Percentiles rank a stretch among this genome's conserved stretches.
These are phyloP conservation scores for Hippolais icterina DNA, from an alignment of 2,113 vertebrate genomes.

Conservation along the genomic window DNA sequence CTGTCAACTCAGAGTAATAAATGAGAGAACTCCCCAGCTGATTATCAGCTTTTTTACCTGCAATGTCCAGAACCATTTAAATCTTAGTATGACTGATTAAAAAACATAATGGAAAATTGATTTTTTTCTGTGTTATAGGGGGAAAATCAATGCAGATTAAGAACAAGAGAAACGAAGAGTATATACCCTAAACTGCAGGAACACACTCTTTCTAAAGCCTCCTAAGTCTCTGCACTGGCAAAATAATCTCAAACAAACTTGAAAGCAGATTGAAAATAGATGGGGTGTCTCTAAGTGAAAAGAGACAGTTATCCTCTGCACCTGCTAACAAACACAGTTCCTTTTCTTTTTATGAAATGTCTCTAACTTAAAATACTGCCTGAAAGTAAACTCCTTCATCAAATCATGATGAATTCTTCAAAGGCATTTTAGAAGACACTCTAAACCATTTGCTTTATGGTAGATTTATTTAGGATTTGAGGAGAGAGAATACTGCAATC, in stretches of 20 bases:
- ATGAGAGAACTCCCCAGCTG: slow-evolving; percentile 26
- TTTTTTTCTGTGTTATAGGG: slow-evolving; percentile 34
- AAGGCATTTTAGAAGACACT: slow-evolving; percentile 26
- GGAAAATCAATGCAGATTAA: slow-evolving; percentile 67
- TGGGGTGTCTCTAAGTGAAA: neutral
- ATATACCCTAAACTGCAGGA: neutral
- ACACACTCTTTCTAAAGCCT: neutral
- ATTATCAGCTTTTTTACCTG: slow-evolving; percentile 51
- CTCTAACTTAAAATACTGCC: neutral
- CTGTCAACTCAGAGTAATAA: slow-evolving; percentile 20
- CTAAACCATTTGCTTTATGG: slow-evolving; percentile 21
- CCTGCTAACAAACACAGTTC: neutral
- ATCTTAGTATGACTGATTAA: slow-evolving; percentile 55
- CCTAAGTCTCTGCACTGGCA: neutral
- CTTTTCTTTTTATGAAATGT: slow-evolving; percentile 14
- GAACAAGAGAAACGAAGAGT: neutral
- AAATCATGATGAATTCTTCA: slow-evolving; percentile 13
- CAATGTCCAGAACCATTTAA: neutral
- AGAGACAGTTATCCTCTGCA: slow-evolving; percentile 8
- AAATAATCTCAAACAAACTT: slow-evolving; percentile 30
- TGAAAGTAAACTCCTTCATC: slow-evolving; percentile 26
- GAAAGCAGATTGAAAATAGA: slow-evolving; percentile 27
- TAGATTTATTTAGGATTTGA: slow-evolving; percentile 39
- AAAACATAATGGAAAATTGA: slow-evolving; percentile 75
- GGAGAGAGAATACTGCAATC: slow-evolving; percentile 38